These are phyloP conservation scores for Hirtodrosophila cameraria DNA, from an alignment of 2,888 invertebrate genomes.

Conservation along the genomic window DNA sequence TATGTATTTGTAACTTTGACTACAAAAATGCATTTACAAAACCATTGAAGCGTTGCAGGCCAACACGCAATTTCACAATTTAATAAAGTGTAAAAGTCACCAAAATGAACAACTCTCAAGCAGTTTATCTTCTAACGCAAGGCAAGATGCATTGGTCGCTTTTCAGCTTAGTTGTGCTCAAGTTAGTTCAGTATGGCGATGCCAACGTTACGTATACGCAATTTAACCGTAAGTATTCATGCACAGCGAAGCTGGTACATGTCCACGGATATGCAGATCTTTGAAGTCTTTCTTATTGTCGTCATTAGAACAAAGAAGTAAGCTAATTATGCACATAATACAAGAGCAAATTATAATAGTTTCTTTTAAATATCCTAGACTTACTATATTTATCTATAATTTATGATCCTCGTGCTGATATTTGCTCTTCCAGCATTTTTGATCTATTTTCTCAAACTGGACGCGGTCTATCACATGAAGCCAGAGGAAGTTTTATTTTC, in stretches of 20 bases:
- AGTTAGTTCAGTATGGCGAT: slow-evolving; percentile 3
- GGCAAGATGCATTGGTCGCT: slow-evolving; percentile 35
- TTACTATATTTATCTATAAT: slow-evolving; percentile 49
- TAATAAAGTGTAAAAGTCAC: slow-evolving; percentile 23
- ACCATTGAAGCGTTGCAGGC: slow-evolving; percentile 49
- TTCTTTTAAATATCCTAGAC: slow-evolving; percentile 58
- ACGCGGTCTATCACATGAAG: slow-evolving; percentile 71
- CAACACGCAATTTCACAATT: slow-evolving; percentile 46
- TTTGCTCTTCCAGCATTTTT: slow-evolving; percentile 60
- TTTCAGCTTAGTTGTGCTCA: neutral
- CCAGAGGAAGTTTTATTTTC: no score
- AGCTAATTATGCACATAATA: slow-evolving; percentile 1
- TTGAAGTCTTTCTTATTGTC: slow-evolving; percentile 69
- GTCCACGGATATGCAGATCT: slow-evolving; percentile 81
- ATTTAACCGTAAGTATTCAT: slow-evolving; percentile 59
- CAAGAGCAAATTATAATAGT: neutral
- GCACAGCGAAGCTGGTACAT: slow-evolving; percentile 82
- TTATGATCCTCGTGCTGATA: slow-evolving; percentile 26
- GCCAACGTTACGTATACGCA: slow-evolving; percentile 13
- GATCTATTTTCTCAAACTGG: slow-evolving; percentile 72
- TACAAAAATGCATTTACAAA: slow-evolving; percentile 44
- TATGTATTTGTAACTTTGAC: slow-evolving; percentile 23
- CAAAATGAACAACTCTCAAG: slow-evolving; percentile 1
- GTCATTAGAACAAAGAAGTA: slow-evolving; percentile 75
- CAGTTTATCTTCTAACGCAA: slow-evolving; percentile 42